phyloP scores from a whole-genome alignment of 30 jellyfish, hydroid and myxozoan species.

The Pelagia noctiluca region DNA sequence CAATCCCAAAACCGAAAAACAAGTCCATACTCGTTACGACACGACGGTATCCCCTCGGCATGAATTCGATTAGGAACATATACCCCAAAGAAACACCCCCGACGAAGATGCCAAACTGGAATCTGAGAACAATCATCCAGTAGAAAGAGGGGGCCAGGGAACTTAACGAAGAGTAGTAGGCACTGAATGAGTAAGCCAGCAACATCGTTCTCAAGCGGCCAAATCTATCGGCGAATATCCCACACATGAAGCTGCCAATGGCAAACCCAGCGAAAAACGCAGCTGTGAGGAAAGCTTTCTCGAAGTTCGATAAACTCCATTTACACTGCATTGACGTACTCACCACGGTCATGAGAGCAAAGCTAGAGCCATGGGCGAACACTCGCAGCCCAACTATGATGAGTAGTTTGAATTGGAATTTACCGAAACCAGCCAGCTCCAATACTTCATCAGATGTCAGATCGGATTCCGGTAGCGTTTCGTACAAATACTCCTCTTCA shows the following conservation, averaged over 20 bases:
- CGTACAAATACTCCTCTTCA: conserved; percentile 50
- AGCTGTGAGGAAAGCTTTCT: conserved; percentile 62
- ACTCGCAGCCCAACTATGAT: conserved; percentile 68
- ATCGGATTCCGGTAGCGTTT: conserved; percentile 50
- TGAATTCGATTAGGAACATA: conserved; percentile 65
- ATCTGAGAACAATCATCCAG: conserved; percentile 64
- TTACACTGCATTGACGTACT: conserved; percentile 67
- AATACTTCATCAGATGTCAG: conserved; percentile 63
- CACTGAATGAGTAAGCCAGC: conserved; percentile 68
- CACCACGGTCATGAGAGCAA: conserved; percentile 70
- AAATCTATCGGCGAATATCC: conserved; percentile 65
- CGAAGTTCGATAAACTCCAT: conserved; percentile 67
- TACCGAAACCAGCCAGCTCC: conserved; percentile 71
- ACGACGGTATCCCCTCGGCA: conserved; percentile 73
- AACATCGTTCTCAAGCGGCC: conserved; percentile 69
- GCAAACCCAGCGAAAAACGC: conserved; percentile 74
- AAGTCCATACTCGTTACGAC: conserved; percentile 72
- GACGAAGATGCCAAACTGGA: conserved; percentile 68
- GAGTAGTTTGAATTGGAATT: conserved; percentile 60
- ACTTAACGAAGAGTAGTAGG: conserved; percentile 53
- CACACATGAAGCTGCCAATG: conserved; percentile 65
- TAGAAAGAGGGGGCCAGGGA: conserved; percentile 64
- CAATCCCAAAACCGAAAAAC: conserved; percentile 74
- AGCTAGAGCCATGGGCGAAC: conserved; percentile 73
- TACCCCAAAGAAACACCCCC: conserved; percentile 76